Base-by-base conservation (phyloP, 2,797 vertebrate species). In the Poecile montanus region DNA sequence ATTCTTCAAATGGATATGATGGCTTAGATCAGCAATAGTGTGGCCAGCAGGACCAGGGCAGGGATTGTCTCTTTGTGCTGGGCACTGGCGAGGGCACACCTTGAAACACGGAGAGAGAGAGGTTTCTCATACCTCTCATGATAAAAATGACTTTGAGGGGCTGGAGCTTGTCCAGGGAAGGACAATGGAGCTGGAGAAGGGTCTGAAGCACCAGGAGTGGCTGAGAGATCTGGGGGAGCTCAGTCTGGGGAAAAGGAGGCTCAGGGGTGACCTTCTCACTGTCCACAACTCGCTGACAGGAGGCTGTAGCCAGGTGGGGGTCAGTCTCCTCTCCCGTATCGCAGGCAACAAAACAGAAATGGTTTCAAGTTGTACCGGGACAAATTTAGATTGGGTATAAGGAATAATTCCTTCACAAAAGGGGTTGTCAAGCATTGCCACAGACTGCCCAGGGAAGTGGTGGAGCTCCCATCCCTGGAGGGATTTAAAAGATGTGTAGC, bases 261-360 rank as follows among this genome's bases (percentile, higher is more conserved):
- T 82, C 27, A 12, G 26, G 18, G 3, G 10, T 9, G 8, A 56
- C 3, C 34, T 70, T 36, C 2, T 70, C 8, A 7, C 4, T n/a
- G 42, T 27, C 9, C 2, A 36, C 22, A 56, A 2, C 19, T 44
- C 22, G 42, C 13, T 70, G 27, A 25, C 3, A 56, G 27, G 19
- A 61, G 38, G 16, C 0, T 17, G 29, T 1, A 34, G 34, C 8
- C 29, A n/a, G 23, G 13, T 23, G 15, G 9, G 26, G 13, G 12
- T 48, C 48, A 65, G 8, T 2, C 13, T 62, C 30, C 50, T 16
- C 32, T 44, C 27, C 16, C 13, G 44, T 3, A 56, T 18, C n/a
- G n/a, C 4, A 27, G 20, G 8, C 6, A 82, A n/a, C 13, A 56
- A 50, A 48, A 38, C 13, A 50, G 12, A 56, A 56, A 77, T 6